phyloP scores from a whole-genome alignment of 2,888 invertebrate species.

The Nudaria mundana region DNA sequence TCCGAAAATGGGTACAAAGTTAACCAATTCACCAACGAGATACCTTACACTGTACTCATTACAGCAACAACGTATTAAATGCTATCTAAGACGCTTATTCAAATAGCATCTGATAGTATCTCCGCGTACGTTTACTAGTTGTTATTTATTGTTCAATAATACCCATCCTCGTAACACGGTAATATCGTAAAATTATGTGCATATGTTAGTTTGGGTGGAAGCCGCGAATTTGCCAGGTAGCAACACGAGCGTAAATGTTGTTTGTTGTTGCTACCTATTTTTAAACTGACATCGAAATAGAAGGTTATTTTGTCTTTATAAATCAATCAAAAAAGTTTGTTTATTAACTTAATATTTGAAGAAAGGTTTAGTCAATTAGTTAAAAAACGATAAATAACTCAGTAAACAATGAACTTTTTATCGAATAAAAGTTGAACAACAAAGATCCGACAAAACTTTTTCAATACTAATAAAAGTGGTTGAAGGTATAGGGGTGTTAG shows the following conservation, averaged over 20 bases:
- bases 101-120: slow-evolving; percentile 3
- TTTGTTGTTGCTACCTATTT: slow-evolving; percentile 5
- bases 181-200: slow-evolving; percentile 48
- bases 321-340: no score
- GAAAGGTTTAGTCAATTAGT: no score
- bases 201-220: slow-evolving; percentile 46
- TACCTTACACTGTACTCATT: no score
- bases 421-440: slow-evolving; percentile 37
- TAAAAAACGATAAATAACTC: no score
- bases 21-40: no score
- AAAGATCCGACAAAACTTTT: slow-evolving; percentile 44
- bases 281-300: no score
- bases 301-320: no score
- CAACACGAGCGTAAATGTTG: slow-evolving; percentile 8
- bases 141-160: slow-evolving; percentile 53
- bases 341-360: no score
- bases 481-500: slow-evolving; percentile 4
- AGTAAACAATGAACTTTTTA: no score
- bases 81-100: no score
- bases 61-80: no score
- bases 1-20: no score
- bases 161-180: slow-evolving; percentile 41
- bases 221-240: slow-evolving; percentile 29
- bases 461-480: slow-evolving; percentile 51
- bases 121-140: slow-evolving; percentile 31